Conservation (phyloP, 2,797 vertebrate genomes). For the Parotocinclus haroldoi region DNA sequence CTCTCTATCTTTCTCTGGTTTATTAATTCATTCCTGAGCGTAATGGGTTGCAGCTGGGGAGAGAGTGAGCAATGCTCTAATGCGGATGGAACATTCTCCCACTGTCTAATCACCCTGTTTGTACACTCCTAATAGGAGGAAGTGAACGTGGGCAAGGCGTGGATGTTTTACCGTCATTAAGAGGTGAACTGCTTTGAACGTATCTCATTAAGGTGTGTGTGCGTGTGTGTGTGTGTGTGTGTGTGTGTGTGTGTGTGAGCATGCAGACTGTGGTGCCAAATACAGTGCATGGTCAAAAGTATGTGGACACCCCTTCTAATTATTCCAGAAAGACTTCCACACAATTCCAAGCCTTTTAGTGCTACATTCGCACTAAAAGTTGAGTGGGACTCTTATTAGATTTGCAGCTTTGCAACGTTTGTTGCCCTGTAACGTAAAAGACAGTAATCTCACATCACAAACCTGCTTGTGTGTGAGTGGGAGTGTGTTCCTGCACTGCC, state of each 20-base stretch:
- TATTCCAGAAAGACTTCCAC: no score
- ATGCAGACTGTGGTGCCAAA: not conserved
- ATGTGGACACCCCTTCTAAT: no score
- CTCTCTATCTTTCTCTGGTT: constrained; percentile 46
- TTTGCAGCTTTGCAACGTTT: no score
- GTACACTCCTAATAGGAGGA: constrained; percentile 43
- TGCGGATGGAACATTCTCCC: constrained; percentile 52
- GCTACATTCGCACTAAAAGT: no score
- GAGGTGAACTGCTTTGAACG: constrained; percentile 53
- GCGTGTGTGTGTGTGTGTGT: constrained; percentile 13
- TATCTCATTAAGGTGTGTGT: constrained; percentile 54
- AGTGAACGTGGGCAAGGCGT: constrained; percentile 57
- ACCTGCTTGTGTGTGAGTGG: no score
- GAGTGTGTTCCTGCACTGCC: no score
- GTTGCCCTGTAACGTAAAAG: no score
- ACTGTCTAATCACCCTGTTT: constrained; percentile 50
- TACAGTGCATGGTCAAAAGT: no score
- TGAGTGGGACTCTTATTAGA: no score
- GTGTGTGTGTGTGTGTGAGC: not conserved
- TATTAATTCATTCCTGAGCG: constrained; percentile 69
- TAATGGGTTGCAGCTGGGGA: constrained; percentile 55
- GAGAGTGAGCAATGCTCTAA: constrained; percentile 36
- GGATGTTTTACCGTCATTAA: constrained; percentile 69
- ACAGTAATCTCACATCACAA: no score
- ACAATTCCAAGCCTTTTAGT: no score